A percentile compares a stretch with the other conserved stretches of the same genome.
Evolutionary conservation across 2,797 vertebrate genomes (phyloP).

Genomic region (Corythornis leucogaster): DNA sequence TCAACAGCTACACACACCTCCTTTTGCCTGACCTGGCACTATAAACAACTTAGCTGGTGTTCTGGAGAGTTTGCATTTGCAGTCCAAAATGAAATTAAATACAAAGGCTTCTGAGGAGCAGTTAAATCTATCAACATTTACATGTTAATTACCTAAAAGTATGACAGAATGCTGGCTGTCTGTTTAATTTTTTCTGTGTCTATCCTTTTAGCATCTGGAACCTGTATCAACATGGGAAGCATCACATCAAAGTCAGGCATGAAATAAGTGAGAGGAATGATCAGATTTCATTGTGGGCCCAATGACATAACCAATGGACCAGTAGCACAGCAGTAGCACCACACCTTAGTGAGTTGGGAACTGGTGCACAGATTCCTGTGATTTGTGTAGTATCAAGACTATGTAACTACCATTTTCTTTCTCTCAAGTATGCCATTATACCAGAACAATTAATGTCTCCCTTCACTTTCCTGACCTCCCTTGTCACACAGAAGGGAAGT

Average conservation of each 20-base stretch:
- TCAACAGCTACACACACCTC: not conserved
- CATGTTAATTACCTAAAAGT: not conserved
- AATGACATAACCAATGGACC: not conserved
- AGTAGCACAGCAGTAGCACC: not conserved
- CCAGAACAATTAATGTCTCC: not conserved
- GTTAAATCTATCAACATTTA: not conserved
- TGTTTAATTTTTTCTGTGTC: not conserved
- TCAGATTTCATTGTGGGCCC: not conserved
- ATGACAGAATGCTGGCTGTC: not conserved
- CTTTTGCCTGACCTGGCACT: not conserved
- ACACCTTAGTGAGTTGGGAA: not conserved
- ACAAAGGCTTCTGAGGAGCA: not conserved
- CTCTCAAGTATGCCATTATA: not conserved
- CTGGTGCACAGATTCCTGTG: not conserved
- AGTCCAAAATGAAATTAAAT: not conserved
- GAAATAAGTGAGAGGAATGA: not conserved
- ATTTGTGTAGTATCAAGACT: not conserved
- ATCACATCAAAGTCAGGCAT: not conserved
- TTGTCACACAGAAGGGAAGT: not conserved
- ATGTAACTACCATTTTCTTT: not conserved
- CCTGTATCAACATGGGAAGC: not conserved
- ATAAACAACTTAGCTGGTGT: not conserved
- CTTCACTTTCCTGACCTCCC: not conserved
- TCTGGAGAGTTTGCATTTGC: not conserved
- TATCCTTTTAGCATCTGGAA: not conserved